Percentiles rank a stretch among this genome's conserved stretches.
phyloP scores from a whole-genome alignment of 2,888 invertebrate genomes.

The Plemyria rubiginata region DNA sequence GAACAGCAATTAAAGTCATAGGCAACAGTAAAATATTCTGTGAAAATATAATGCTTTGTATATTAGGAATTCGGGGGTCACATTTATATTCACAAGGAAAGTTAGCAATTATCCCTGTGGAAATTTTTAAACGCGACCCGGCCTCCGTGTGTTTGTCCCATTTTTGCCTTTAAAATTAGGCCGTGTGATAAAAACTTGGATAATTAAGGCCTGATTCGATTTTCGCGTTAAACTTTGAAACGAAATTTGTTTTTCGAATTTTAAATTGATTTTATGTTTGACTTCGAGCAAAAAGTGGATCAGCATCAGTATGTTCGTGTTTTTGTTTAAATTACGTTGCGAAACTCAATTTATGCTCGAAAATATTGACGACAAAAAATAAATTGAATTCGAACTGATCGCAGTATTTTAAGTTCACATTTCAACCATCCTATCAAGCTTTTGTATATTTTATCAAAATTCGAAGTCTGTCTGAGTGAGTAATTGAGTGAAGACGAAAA shows the following conservation, averaged over 20 bases:
- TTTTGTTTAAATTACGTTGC: slow-evolving; percentile 29
- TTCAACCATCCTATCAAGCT: neutral
- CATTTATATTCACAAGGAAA: slow-evolving; percentile 41
- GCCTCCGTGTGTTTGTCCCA: slow-evolving; percentile 36
- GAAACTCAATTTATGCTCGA: slow-evolving; percentile 22
- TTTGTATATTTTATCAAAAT: neutral
- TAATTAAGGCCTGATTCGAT: slow-evolving; percentile 43
- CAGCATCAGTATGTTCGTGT: slow-evolving; percentile 13
- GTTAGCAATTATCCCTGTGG: slow-evolving; percentile 38
- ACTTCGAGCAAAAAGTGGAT: slow-evolving; percentile 23
- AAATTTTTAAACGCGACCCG: slow-evolving; percentile 39
- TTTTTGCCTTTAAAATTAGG: slow-evolving; percentile 40
- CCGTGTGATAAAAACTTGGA: slow-evolving; percentile 43
- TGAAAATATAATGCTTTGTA: slow-evolving; percentile 18
- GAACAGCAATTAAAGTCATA: slow-evolving; percentile 20
- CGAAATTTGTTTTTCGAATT: slow-evolving; percentile 33
- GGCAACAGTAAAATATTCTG: slow-evolving; percentile 22
- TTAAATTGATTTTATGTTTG: slow-evolving; percentile 33
- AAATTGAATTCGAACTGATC: slow-evolving; percentile 16
- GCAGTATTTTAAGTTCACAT: neutral
- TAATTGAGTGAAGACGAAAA: neutral
- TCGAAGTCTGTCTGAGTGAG: neutral
- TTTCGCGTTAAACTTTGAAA: slow-evolving; percentile 33
- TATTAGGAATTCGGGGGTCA: slow-evolving; percentile 29
- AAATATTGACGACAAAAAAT: slow-evolving; percentile 25